Evolutionary conservation across 2,797 vertebrate genomes (phyloP).

Genomic region (Phataginus tricuspis): DNA sequence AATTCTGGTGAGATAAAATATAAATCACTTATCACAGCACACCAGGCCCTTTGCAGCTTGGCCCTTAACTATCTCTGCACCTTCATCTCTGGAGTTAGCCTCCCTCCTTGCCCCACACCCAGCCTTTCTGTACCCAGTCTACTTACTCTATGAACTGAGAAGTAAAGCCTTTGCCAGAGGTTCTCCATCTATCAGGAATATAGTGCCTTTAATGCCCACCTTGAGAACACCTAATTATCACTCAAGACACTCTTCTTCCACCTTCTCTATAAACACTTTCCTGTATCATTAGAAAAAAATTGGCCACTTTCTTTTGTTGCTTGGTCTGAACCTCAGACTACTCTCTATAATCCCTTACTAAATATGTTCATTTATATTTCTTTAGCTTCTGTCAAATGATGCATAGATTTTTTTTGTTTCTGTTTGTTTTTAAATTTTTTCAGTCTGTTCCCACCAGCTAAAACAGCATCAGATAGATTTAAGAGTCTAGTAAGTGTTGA

Average conservation of each 20-base stretch:
- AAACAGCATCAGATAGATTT: neutral
- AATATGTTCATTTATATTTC: neutral
- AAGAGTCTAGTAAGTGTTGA: neutral
- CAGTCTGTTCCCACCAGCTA: neutral
- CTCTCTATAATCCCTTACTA: neutral
- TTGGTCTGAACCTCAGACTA: neutral
- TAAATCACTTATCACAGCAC: neutral
- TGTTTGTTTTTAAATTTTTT: neutral
- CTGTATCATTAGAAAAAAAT: neutral
- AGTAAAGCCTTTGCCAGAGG: neutral
- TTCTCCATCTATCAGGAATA: neutral
- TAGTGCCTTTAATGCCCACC: neutral
- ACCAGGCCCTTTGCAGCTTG: neutral
- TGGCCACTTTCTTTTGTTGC: neutral
- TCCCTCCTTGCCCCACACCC: neutral
- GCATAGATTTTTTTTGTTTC: neutral
- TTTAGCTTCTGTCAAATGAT: neutral
- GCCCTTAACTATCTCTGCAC: neutral
- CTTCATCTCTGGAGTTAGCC: neutral
- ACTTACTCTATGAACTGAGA: neutral
- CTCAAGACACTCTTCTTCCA: neutral
- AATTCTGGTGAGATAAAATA: neutral
- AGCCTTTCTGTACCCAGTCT: neutral
- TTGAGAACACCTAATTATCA: neutral
- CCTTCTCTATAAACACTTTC: neutral